These are phyloP conservation scores for Icerya purchasi DNA, from an alignment of 2,888 invertebrate genomes.

Conservation along the genomic window DNA sequence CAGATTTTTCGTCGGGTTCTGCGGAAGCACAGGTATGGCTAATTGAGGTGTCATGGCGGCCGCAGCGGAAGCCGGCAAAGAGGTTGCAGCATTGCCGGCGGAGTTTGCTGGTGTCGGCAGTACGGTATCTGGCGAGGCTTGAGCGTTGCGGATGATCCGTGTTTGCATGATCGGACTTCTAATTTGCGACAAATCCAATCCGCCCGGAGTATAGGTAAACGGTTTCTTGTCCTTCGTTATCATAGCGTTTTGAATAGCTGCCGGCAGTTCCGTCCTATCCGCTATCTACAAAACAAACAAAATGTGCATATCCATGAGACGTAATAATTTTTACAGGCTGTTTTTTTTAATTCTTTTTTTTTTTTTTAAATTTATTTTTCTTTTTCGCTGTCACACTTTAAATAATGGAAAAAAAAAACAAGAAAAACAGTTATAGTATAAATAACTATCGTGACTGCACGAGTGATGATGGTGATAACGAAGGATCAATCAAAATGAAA, in stretches of 20 bases:
- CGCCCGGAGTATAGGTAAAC: constrained; percentile 89
- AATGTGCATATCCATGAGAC: neutral
- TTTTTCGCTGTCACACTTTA: too few relatives aligned
- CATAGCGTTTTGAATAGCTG: constrained; percentile 81
- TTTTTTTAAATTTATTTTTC: neutral
- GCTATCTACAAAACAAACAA: constrained; percentile 18
- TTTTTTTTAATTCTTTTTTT: neutral
- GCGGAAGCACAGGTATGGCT: constrained; percentile 11
- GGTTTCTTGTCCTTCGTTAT: constrained; percentile 91
- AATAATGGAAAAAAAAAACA: too few relatives aligned
- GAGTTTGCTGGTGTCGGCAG: constrained; percentile 23
- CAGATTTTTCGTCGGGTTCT: neutral
- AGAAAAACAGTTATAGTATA: too few relatives aligned
- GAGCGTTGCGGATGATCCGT: constrained; percentile 39
- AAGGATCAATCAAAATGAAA: too few relatives aligned
- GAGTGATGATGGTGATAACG: too few relatives aligned
- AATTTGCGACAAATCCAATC: constrained; percentile 74
- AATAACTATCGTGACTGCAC: too few relatives aligned
- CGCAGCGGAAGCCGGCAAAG: constrained; percentile 17
- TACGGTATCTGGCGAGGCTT: constrained; percentile 26
- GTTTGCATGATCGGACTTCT: constrained; percentile 74
- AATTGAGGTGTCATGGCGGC: constrained; percentile 14
- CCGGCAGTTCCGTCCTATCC: constrained; percentile 44
- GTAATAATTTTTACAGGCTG: neutral
- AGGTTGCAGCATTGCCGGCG: neutral